Conservation (phyloP, 2,888 invertebrate genomes). For the Tubulanus polymorphus region DNA sequence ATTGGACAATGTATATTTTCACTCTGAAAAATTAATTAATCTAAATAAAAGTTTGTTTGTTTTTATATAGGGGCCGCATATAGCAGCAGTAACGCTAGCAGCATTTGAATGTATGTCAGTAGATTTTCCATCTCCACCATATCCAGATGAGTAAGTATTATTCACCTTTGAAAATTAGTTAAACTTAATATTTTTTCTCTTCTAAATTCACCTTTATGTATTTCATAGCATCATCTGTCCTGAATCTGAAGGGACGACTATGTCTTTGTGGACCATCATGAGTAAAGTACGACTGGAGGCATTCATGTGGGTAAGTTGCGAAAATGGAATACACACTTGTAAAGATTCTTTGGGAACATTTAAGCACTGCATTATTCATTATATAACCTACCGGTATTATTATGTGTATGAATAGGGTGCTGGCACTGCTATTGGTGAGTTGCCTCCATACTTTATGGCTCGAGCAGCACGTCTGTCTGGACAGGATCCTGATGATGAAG, state of each 20-base stretch:
- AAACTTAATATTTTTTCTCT: not conserved
- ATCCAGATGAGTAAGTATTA: slow-evolving; percentile 84
- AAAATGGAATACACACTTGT: too few relatives aligned
- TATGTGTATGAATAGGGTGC: slow-evolving; percentile 48
- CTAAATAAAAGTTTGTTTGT: too few relatives aligned
- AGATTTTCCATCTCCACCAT: slow-evolving; percentile 95
- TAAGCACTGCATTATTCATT: too few relatives aligned
- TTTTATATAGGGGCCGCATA: slow-evolving; percentile 94
- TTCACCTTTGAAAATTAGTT: not conserved
- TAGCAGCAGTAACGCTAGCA: slow-evolving; percentile 95
- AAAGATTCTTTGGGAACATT: too few relatives aligned
- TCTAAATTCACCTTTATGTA: not conserved
- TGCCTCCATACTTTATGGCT: slow-evolving; percentile 99
- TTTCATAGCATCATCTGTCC: slow-evolving; percentile 81
- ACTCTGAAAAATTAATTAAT: too few relatives aligned
- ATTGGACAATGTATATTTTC: too few relatives aligned
- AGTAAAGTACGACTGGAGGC: slow-evolving; percentile 91
- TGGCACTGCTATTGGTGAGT: slow-evolving; percentile 94
- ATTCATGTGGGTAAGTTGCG: slow-evolving; percentile 79
- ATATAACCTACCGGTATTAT: not conserved
- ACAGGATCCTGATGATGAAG: slow-evolving; percentile 54
- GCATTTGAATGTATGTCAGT: slow-evolving; percentile 95
- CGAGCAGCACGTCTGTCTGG: slow-evolving; percentile 65
- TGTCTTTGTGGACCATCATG: slow-evolving; percentile 90
- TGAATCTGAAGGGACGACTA: slow-evolving; percentile 61